phyloP scores from a whole-genome alignment of 2,797 vertebrate genomes.

The Tamandua tetradactyla region DNA sequence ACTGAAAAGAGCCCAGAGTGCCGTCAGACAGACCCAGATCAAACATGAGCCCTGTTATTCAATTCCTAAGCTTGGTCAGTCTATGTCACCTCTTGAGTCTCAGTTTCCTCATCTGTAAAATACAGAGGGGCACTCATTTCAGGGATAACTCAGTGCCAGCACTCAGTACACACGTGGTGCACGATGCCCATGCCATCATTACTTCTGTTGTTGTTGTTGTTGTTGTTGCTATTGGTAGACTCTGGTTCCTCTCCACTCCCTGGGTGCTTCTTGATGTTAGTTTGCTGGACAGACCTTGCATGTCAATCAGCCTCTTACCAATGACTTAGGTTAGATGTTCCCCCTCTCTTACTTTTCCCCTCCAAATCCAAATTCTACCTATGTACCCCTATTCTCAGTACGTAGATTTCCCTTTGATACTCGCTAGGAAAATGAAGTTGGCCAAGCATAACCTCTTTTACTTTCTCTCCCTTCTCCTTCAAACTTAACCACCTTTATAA shows the following conservation, averaged over 20 bases:
- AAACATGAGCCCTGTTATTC: fast-evolving
- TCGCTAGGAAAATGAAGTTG: neutral
- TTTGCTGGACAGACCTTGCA: neutral
- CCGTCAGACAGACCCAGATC: neutral
- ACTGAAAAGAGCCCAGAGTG: fast-evolving
- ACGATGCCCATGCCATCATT: fast-evolving
- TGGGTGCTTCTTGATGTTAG: no score
- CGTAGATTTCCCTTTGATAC: neutral
- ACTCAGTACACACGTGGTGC: fast-evolving
- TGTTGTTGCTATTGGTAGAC: neutral
- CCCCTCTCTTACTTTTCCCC: neutral
- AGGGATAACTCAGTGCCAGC: neutral
- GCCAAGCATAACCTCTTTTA: neutral
- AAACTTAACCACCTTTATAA: neutral
- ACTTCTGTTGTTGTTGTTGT: fast-evolving
- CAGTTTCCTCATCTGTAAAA: neutral
- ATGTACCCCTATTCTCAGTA: neutral
- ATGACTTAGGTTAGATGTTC: fast-evolving
- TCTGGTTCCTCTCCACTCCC: neutral
- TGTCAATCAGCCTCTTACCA: neutral
- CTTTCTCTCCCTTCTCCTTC: neutral
- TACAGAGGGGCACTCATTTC: fast-evolving
- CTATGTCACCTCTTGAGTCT: neutral
- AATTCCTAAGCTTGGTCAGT: neutral
- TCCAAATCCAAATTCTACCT: neutral